Base-by-base conservation (phyloP, 1,140 invertebrate species). In the Elysia chlorotica region DNA sequence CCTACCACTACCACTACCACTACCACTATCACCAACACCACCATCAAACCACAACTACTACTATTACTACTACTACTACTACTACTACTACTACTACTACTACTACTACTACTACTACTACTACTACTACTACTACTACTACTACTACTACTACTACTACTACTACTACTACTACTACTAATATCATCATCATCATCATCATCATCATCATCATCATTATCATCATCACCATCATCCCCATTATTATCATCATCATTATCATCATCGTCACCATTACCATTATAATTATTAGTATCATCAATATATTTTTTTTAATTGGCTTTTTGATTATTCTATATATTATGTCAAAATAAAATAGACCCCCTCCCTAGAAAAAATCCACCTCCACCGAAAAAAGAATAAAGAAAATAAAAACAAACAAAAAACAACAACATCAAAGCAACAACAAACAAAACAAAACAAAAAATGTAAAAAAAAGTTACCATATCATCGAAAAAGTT, bases 71-170 rank as follows among this genome's bases (percentile, higher is more conserved):
- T 71, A 71, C 10, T 65, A 66, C 17, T 71, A 66, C 10, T n/a
- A 66, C 14, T 33, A 65, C 10, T 66, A 76, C 56, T 81, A 81
- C 54, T 95, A 97, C 83, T 63, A 68, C 17, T 56, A 68, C 17
- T 56, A 68, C 17, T 68, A 68, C 17, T 68, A 68, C 10, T 68
- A 68, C 10, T 68, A 68, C 17, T 56, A 70, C n/a, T 56, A 59
- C 6, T 23, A 41, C 14, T 61, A 61, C 19, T 61, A 61, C 19
- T 61, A 61, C 14, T 61, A 61, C 19, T 56, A 68, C 10, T 31
- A 68, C 17, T 57, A 68, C 17, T 57, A 68, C 17, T 57, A 68
- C 17, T 57, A 68, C 10, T 31, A 68, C 17, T 31, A 68, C 10
- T 57, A 68, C 17, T 57, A 68, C 17, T 68, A 68, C 10, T 68